Base-by-base conservation (phyloP, 2,113 vertebrate species). In the Podarcis cretensis region DNA sequence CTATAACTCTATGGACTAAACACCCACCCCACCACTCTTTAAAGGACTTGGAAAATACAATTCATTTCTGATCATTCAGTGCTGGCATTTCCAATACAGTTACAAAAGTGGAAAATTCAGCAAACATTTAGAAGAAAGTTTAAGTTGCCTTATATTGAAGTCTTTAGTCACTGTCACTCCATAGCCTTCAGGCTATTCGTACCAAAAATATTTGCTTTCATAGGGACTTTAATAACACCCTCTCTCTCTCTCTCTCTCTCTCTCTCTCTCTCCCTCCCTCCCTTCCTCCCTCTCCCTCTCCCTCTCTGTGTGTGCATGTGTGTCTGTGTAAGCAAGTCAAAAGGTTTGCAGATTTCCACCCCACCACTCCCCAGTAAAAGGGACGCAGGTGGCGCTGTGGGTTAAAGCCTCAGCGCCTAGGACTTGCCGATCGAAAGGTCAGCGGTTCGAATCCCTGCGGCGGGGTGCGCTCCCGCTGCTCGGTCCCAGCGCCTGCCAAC, bases 41-140 rank as follows among this genome's bases (percentile, higher is more conserved):
- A 71, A 8, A n/a, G 37, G 20, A 25, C 6, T 68, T 68, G 10
- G 37, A 76, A 88, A 65, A 83, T 25, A 76, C 2, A 8, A 14
- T 88, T 88, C 69, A 75, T 76, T 75, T 88, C 40, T 88, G 21
- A 65, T 32, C 63, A 48, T 76, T 69, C 74, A 77, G 30, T 54
- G 20, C 21, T 69, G 30, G 27, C 30, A 63, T 35, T 73, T 79
- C 65, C 83, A 75, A 32, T 40, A 69, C 32, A 20, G 65, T 57
- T 80, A 86, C 71, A 83, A 59, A 93, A 92, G 48, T 91, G 84
- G 37, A 1, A 4, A 87, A 25, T 88, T 80, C 30, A 83, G 73
- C 85, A 83, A 83, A 90, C 83, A 68, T 68, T 77, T 66, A 76
- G 23, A 68, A 77, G 18, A 83, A 90, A 92, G 81, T 21, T 88